Conservation (phyloP, 2,113 vertebrate genomes). For the Megatriorchis doriae region DNA sequence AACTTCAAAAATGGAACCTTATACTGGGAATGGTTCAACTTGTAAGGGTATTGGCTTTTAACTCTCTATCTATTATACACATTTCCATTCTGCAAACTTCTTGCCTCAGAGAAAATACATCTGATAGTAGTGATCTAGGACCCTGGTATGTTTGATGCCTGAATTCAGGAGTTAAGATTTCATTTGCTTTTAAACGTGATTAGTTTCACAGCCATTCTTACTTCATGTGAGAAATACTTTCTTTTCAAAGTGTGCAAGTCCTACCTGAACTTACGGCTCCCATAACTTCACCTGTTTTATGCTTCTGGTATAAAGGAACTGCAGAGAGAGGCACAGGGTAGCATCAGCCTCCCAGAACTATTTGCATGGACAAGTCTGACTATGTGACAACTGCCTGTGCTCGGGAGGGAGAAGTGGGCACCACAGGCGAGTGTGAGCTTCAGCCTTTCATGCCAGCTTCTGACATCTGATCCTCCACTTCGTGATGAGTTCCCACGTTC, state of each 20-base stretch:
- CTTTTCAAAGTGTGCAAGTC: background rate
- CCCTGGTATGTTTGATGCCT: background rate
- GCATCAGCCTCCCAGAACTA: background rate
- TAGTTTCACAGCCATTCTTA: background rate
- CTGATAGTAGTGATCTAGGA: background rate
- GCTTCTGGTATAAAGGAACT: background rate
- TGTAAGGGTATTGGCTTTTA: background rate
- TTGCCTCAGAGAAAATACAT: background rate
- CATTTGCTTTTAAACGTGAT: background rate
- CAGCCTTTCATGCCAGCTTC: background rate
- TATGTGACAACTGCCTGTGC: background rate
- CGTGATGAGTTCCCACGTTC: rapidly evolving
- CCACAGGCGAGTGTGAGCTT: background rate
- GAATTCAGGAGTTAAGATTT: background rate
- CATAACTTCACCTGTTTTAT: background rate
- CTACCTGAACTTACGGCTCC: background rate
- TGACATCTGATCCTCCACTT: background rate
- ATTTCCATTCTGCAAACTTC: background rate
- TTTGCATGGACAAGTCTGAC: background rate
- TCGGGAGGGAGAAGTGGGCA: background rate
- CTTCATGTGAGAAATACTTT: background rate
- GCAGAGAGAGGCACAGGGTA: background rate
- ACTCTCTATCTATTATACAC: background rate
- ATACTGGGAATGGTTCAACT: background rate
- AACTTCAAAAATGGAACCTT: background rate